phyloP scores from a whole-genome alignment of 2,113 vertebrate species.

The Cyprinodon tularosa region DNA sequence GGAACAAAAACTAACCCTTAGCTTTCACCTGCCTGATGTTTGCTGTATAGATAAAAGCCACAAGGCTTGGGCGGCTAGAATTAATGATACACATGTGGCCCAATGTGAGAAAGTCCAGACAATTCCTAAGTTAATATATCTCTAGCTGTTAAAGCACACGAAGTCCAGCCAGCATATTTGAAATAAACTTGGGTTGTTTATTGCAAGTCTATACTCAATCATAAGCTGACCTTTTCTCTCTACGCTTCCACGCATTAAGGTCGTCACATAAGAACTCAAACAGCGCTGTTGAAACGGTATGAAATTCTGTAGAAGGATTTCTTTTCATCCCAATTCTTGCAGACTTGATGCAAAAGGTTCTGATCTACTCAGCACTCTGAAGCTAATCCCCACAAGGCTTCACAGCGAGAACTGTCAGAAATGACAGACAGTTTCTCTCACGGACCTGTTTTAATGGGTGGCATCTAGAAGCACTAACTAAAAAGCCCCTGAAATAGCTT shows the following conservation, averaged over 20 bases:
- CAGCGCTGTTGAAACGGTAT: neutral
- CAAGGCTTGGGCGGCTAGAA: neutral
- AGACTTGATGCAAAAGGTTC: slow-evolving; percentile 25
- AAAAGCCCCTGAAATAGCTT: slow-evolving; percentile 28
- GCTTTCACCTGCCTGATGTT: neutral
- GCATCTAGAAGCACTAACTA: slow-evolving; percentile 34
- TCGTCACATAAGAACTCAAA: slow-evolving; percentile 19
- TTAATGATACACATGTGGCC: neutral
- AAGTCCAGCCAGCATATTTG: neutral
- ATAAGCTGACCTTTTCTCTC: slow-evolving; percentile 5
- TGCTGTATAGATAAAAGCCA: neutral
- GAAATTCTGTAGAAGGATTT: slow-evolving; percentile 25
- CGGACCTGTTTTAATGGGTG: slow-evolving; percentile 50
- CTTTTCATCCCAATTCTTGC: slow-evolving; percentile 45
- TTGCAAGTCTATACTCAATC: neutral
- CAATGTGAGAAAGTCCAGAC: neutral
- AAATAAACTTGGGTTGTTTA: neutral
- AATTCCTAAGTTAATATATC: neutral
- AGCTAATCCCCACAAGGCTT: slow-evolving; percentile 51
- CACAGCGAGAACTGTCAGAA: slow-evolving; percentile 54
- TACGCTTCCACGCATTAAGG: slow-evolving; percentile 1
- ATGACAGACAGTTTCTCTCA: slow-evolving; percentile 51
- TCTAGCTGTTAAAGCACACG: neutral
- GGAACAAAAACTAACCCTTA: neutral
- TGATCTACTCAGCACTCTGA: slow-evolving; percentile 44